phyloP scores from a whole-genome alignment of 1,140 invertebrate genomes.

The Platyura marginata region DNA sequence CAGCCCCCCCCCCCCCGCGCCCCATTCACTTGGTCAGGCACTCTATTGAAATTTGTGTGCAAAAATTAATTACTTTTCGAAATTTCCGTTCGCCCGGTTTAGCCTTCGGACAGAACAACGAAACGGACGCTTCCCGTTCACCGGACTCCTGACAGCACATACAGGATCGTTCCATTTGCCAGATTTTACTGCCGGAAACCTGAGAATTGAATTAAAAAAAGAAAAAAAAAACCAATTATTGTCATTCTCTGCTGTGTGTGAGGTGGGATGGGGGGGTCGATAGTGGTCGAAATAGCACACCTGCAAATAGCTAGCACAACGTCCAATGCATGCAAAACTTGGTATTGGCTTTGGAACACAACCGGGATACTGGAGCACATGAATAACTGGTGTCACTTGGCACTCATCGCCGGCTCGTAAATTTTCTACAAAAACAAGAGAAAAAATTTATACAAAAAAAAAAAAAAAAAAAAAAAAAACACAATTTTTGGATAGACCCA shows the following conservation, averaged over 20 bases:
- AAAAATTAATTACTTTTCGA: conserved; percentile 47
- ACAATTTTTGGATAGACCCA: too few species aligned
- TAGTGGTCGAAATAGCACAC: conserved; percentile 27
- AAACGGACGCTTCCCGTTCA: conserved; percentile 73
- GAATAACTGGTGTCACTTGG: conserved; percentile 77
- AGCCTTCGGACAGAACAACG: conserved; percentile 74
- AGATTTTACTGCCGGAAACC: conserved; percentile 90
- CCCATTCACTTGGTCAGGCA: too few species aligned
- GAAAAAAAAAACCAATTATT: not conserved
- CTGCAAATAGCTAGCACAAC: conserved; percentile 82
- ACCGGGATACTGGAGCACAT: conserved; percentile 78
- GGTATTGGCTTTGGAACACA: conserved; percentile 86
- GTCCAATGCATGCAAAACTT: conserved; percentile 79
- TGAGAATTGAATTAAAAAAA: conserved; percentile 17
- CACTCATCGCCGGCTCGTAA: conserved; percentile 50
- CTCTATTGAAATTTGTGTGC: too few species aligned
- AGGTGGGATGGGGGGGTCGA: not conserved
- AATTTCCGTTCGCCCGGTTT: conserved; percentile 70
- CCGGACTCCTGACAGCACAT: conserved; percentile 91
- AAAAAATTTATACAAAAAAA: too few species aligned
- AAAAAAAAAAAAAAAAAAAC: too few species aligned
- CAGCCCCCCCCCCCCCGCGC: too few species aligned
- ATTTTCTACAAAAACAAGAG: not conserved
- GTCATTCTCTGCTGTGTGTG: not conserved
- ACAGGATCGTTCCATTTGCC: conserved; percentile 88